Conservation (phyloP, 1,140 invertebrate genomes). For the Paraescarpia echinospica region DNA sequence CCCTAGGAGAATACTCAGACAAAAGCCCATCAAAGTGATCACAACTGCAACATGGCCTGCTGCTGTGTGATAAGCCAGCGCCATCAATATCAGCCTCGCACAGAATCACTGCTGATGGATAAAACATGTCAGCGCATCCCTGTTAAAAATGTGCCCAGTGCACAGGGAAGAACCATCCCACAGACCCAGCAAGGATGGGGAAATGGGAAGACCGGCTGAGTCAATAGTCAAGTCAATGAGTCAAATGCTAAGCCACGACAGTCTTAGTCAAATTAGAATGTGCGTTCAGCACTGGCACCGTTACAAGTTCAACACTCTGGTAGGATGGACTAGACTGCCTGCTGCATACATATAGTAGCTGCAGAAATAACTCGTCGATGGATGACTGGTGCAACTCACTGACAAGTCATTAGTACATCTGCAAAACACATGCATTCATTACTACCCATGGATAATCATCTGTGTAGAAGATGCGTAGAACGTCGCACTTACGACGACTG, state of each 20-base stretch:
- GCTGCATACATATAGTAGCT: not conserved
- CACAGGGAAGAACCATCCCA: not conserved
- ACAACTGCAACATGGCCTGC: not conserved
- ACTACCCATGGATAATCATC: not conserved
- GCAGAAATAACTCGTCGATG: not conserved
- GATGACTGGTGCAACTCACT: not conserved
- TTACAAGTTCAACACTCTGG: not conserved
- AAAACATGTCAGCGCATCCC: not conserved
- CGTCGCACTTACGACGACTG: not conserved
- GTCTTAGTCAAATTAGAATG: not conserved
- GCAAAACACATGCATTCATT: not conserved
- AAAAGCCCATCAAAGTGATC: not conserved
- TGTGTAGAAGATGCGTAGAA: not conserved
- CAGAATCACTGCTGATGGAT: not conserved
- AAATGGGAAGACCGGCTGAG: not conserved
- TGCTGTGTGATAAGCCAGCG: not conserved
- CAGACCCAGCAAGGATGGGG: not conserved
- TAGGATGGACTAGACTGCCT: not conserved
- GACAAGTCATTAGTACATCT: slow-evolving; percentile 1
- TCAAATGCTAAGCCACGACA: not conserved
- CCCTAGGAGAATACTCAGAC: not conserved
- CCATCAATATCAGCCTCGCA: not conserved
- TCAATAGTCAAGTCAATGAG: not conserved
- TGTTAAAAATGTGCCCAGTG: not conserved
- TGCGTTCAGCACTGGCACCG: not conserved